A percentile compares a stretch with the other conserved stretches of the same genome.
Evolutionary conservation across 2,113 vertebrate species (phyloP).

Genomic region (Tinamus guttatus): DNA sequence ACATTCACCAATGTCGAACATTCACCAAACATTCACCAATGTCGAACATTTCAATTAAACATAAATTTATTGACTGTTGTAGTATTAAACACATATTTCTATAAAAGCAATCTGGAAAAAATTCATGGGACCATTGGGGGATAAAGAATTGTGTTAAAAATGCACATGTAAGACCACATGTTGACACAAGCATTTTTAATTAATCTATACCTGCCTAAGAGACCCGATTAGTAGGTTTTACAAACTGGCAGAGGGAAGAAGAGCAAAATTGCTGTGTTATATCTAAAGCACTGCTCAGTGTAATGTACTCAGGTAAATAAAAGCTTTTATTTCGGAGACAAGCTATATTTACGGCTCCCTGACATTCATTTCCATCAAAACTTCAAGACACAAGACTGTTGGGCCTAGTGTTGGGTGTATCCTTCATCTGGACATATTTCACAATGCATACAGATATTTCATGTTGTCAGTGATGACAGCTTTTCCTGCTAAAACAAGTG

Average conservation of each 20-base stretch:
- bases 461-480: background rate
- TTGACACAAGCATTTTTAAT: background rate
- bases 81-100: background rate
- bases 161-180: background rate
- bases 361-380: background rate
- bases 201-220: background rate
- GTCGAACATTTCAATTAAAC: background rate
- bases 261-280: background rate
- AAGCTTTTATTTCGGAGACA: background rate
- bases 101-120: background rate
- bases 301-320: background rate
- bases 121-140: background rate
- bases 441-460: background rate
- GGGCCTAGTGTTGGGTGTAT: background rate
- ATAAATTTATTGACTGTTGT: background rate
- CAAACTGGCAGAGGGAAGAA: background rate
- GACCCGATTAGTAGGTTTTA: background rate
- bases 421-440: background rate
- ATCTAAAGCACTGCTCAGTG: background rate
- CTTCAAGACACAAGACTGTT: background rate
- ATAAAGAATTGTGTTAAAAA: background rate
- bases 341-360: background rate
- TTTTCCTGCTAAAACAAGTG: background rate
- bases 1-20: background rate
- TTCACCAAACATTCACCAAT: background rate